A percentile compares a stretch with the other conserved stretches of the same genome.
phyloP scores from a whole-genome alignment of 2,888 invertebrate genomes.

The Bibio marci region DNA sequence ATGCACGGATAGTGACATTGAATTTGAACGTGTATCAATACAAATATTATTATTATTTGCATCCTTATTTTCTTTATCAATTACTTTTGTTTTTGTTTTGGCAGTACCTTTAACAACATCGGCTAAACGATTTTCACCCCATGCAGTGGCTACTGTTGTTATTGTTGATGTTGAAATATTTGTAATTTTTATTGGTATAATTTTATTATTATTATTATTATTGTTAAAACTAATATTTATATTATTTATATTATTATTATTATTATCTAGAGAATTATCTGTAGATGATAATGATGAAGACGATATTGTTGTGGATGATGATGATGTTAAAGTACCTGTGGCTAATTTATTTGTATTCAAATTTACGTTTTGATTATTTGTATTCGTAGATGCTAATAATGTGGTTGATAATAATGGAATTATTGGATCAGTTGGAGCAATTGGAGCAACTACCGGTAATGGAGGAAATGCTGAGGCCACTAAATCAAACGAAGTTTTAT shows the following conservation, averaged over 20 bases:
- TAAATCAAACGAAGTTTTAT: slow-evolving; percentile 39
- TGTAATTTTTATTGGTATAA: too few species aligned
- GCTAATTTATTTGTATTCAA: too few species aligned
- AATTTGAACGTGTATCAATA: slow-evolving; percentile 4
- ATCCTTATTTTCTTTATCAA: slow-evolving; percentile 7
- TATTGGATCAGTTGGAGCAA: not conserved
- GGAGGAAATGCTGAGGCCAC: slow-evolving; percentile 68
- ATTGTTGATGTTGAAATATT: not conserved
- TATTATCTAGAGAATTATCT: too few species aligned
- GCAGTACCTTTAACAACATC: slow-evolving; percentile 65
- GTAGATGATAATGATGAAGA: too few species aligned
- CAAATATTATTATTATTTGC: not conserved
- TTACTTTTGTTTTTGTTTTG: slow-evolving; percentile 25
- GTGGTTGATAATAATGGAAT: not conserved
- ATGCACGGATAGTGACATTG: slow-evolving; percentile 12
- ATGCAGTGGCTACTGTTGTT: slow-evolving; percentile 27
- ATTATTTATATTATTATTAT: too few species aligned
- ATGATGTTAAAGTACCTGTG: too few species aligned
- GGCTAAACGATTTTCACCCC: slow-evolving; percentile 46
- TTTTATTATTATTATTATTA: too few species aligned
- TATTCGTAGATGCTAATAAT: not conserved
- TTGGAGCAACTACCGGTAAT: slow-evolving; percentile 31
- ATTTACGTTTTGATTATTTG: too few species aligned
- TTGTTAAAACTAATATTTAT: too few species aligned
- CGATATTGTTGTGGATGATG: too few species aligned